Percentiles rank a stretch among this genome's conserved stretches.
Conservation (phyloP, 1,140 invertebrate genomes). For the Archivesica marissinica region DNA sequence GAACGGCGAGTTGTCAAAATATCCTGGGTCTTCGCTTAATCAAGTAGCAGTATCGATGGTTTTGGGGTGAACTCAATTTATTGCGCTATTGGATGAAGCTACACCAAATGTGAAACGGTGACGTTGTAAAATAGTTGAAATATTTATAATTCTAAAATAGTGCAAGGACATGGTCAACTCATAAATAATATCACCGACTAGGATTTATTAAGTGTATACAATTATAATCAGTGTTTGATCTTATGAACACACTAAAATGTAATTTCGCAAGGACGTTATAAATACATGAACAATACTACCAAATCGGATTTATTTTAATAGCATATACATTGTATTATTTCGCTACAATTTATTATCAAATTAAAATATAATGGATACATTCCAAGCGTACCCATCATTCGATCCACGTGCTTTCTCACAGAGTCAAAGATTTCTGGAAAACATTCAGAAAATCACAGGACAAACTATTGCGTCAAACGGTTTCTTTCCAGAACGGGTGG, state of each 20-base stretch:
- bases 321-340: no score
- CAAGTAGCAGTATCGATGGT: slow-evolving; percentile 6
- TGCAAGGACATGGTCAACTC: background rate
- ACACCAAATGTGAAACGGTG: background rate
- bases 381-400: background rate
- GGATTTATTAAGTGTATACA: background rate
- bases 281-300: no score
- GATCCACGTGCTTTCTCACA: background rate
- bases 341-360: no score
- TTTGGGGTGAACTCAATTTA: slow-evolving; percentile 20
- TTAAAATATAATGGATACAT: slow-evolving; percentile 16
- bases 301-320: no score
- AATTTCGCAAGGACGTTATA: no score
- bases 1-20: slow-evolving; percentile 40
- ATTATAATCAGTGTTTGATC: background rate
- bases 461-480: background rate
- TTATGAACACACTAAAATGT: no score
- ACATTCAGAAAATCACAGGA: slow-evolving; percentile 4
- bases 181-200: background rate
- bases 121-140: background rate
- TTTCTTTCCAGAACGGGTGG: background rate
- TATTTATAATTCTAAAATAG: background rate
- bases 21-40: slow-evolving; percentile 36
- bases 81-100: background rate
- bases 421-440: background rate